Evolutionary conservation across 1,140 invertebrate genomes (phyloP).

Genomic region (Asobara japonica): DNA sequence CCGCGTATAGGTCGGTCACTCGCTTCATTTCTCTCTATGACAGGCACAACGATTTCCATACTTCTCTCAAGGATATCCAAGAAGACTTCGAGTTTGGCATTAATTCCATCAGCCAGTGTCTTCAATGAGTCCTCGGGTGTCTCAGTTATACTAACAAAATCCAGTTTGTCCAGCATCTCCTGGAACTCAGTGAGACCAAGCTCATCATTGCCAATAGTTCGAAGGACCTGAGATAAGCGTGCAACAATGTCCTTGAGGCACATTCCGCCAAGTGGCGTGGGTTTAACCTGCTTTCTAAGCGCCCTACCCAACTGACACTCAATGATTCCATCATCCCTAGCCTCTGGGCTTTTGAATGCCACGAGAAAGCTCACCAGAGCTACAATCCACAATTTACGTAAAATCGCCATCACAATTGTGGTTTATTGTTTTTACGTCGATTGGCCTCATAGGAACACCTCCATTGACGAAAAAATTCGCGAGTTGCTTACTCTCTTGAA

Average conservation of each 20-base stretch:
- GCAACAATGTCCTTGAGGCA: conserved; percentile 58
- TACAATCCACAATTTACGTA: not conserved
- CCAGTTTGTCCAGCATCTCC: conserved; percentile 54
- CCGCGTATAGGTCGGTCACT: no score
- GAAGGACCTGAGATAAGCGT: conserved; percentile 53
- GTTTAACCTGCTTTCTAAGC: conserved; percentile 57
- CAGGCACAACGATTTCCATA: conserved; percentile 47
- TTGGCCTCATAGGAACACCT: not conserved
- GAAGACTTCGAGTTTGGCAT: conserved; percentile 52
- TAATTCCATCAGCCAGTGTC: conserved; percentile 50
- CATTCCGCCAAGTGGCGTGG: conserved; percentile 54
- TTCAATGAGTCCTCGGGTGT: conserved; percentile 46
- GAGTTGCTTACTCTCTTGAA: not conserved
- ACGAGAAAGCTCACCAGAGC: not conserved
- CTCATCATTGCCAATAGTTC: conserved; percentile 55
- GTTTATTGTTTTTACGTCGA: not conserved
- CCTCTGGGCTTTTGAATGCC: conserved; percentile 52
- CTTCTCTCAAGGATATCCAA: conserved; percentile 50
- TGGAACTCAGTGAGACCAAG: conserved; percentile 58
- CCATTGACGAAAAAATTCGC: not conserved
- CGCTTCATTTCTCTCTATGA: conserved; percentile 39
- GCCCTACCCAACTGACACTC: conserved; percentile 55
- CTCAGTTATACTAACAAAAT: conserved; percentile 50
- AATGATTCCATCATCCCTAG: conserved; percentile 42
- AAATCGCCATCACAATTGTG: not conserved